These are phyloP conservation scores for Daboia siamensis DNA, from an alignment of 2,113 vertebrate species.

Conservation along the genomic window DNA sequence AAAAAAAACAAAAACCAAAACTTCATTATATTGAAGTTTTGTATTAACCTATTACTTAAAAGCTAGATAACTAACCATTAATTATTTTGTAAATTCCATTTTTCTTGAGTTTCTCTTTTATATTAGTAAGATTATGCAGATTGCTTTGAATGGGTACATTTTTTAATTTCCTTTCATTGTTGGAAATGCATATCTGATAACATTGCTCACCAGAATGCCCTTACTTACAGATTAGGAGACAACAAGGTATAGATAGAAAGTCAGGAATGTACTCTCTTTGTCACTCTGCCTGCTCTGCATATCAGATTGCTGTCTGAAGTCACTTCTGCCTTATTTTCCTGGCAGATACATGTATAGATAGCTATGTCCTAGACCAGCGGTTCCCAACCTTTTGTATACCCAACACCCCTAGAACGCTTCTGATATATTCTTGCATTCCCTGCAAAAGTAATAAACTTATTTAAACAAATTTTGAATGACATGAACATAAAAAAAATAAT, in stretches of 20 bases:
- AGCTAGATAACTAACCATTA: not conserved
- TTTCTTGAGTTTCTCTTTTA: not conserved
- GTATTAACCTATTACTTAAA: not conserved
- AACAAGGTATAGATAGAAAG: not conserved
- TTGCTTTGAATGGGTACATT: not conserved
- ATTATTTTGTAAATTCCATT: not conserved
- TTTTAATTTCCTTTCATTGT: not conserved
- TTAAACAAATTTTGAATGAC: too few relatives aligned
- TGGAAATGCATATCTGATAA: not conserved
- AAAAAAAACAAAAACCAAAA: not conserved
- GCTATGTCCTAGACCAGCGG: not conserved
- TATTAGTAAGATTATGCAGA: not conserved
- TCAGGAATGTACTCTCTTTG: not conserved
- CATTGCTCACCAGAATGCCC: not conserved
- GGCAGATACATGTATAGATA: not conserved
- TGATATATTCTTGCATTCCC: too few relatives aligned
- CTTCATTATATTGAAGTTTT: not conserved
- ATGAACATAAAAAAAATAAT: too few relatives aligned
- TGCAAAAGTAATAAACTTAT: too few relatives aligned
- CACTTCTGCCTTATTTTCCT: not conserved
- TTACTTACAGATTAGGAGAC: not conserved
- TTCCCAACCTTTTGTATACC: too few relatives aligned
- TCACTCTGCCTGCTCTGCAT: not conserved
- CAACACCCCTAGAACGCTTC: too few relatives aligned
- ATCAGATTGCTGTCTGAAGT: not conserved